These are phyloP conservation scores for Polyergus mexicanus DNA, from an alignment of 1,140 invertebrate species.

Conservation along the genomic window DNA sequence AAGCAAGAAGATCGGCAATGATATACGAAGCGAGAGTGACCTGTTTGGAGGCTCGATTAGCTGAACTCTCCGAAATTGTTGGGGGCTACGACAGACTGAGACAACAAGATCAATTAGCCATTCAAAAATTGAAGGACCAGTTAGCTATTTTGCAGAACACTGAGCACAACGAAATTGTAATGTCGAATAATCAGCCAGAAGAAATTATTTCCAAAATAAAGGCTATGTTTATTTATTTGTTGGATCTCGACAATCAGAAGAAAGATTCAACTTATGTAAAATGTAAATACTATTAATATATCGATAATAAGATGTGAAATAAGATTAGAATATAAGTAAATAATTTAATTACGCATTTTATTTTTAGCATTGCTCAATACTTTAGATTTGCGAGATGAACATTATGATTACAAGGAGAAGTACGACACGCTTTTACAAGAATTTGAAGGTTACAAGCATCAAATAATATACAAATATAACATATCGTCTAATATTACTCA, in stretches of 20 bases:
- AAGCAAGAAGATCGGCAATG: constrained; percentile 89
- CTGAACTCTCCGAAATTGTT: constrained; percentile 93
- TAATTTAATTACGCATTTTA: constrained; percentile 25
- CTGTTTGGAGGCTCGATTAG: constrained; percentile 91
- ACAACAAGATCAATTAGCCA: constrained; percentile 91
- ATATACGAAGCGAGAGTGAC: constrained; percentile 92
- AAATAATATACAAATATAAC: constrained; percentile 80
- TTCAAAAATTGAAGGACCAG: constrained; percentile 91
- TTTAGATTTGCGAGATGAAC: constrained; percentile 76
- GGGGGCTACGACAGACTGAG: constrained; percentile 92
- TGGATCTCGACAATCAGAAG: constrained; percentile 81
- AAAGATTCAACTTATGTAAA: constrained; percentile 78
- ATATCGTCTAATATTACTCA: constrained; percentile 71
- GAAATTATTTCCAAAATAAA: constrained; percentile 81
- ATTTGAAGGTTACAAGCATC: constrained; percentile 84
- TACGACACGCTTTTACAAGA: constrained; percentile 85
- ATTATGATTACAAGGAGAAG: constrained; percentile 85
- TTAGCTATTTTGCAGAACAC: constrained; percentile 80
- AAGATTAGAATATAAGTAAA: constrained; percentile 49
- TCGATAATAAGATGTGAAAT: constrained; percentile 16
- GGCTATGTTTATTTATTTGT: constrained; percentile 77
- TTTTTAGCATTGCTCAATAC: constrained; percentile 79
- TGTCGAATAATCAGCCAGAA: constrained; percentile 74
- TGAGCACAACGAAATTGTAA: constrained; percentile 81
- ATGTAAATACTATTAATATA: constrained; percentile 73